phyloP scores from a whole-genome alignment of 2,888 invertebrate species.

The Helicoverpa assulta region DNA sequence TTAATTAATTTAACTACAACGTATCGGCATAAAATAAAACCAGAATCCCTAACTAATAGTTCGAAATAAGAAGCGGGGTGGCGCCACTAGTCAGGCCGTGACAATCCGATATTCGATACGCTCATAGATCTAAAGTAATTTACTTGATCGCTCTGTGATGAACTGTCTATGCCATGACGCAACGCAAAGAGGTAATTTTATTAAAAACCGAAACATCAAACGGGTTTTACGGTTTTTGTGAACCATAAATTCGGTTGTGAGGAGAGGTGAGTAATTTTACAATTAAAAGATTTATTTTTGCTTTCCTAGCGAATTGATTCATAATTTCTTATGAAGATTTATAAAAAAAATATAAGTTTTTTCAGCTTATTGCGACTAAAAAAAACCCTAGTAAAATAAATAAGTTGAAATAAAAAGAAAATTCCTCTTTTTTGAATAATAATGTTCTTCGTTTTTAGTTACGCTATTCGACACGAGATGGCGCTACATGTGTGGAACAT shows the following conservation, averaged over 20 bases:
- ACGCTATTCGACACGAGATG: constrained; percentile 82
- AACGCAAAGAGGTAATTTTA: constrained; percentile 41
- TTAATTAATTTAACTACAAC: constrained; percentile 50
- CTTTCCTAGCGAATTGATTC: background rate
- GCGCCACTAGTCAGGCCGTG: constrained; percentile 76
- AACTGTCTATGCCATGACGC: constrained; percentile 59
- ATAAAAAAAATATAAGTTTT: no score
- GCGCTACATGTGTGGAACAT: constrained; percentile 59
- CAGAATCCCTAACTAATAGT: constrained; percentile 63
- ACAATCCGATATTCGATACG: constrained; percentile 73
- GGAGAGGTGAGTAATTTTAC: constrained; percentile 33
- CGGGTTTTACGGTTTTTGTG: constrained; percentile 30
- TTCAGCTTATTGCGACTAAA: background rate
- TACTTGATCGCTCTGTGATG: constrained; percentile 69
- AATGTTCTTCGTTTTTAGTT: constrained; percentile 33
- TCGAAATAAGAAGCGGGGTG: constrained; percentile 74
- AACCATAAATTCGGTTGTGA: constrained; percentile 52
- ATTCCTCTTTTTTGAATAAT: constrained; percentile 10
- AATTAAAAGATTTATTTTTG: constrained; percentile 7
- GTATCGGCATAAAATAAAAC: constrained; percentile 55
- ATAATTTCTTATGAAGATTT: background rate
- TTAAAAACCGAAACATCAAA: constrained; percentile 27
- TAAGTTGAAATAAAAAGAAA: background rate
- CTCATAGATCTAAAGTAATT: constrained; percentile 77
- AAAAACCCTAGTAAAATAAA: background rate